phyloP scores from a whole-genome alignment of 2,797 vertebrate species.

The Centropyge bicolor region DNA sequence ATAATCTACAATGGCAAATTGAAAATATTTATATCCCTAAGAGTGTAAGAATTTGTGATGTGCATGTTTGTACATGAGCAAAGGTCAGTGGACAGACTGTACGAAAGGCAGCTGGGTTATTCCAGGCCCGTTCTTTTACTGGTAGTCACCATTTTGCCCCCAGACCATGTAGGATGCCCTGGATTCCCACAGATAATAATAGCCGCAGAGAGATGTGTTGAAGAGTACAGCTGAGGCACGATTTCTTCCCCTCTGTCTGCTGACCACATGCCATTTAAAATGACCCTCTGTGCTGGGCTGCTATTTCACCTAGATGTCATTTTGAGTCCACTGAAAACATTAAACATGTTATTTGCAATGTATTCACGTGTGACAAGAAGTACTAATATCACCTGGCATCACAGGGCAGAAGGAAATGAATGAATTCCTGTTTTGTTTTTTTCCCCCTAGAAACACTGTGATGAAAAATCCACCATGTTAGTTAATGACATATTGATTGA shows the following conservation, averaged over 20 bases:
- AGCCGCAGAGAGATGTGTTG: constrained; percentile 67
- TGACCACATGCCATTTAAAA: constrained; percentile 52
- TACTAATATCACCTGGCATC: background rate
- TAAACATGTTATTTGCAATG: background rate
- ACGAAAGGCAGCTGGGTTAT: constrained; percentile 79
- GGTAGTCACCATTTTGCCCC: constrained; percentile 68
- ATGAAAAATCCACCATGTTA: constrained; percentile 17
- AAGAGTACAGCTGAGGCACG: constrained; percentile 62
- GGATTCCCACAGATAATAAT: constrained; percentile 85
- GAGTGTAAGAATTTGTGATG: constrained; percentile 20
- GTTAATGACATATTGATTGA: constrained; percentile 30
- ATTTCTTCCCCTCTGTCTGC: constrained; percentile 43
- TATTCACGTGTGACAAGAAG: background rate
- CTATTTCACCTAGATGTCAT: constrained; percentile 11
- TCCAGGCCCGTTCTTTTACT: constrained; percentile 71
- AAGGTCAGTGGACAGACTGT: constrained; percentile 44
- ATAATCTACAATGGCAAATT: background rate
- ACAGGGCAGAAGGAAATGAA: background rate
- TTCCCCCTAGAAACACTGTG: background rate
- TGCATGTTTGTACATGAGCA: constrained; percentile 18
- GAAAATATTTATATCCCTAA: background rate
- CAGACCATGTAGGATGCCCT: constrained; percentile 73
- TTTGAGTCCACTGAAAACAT: constrained; percentile 4
- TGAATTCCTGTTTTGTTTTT: background rate
- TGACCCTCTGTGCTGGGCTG: constrained; percentile 18